phyloP scores from a whole-genome alignment of 2,888 invertebrate genomes.

The Ormia ochracea region DNA sequence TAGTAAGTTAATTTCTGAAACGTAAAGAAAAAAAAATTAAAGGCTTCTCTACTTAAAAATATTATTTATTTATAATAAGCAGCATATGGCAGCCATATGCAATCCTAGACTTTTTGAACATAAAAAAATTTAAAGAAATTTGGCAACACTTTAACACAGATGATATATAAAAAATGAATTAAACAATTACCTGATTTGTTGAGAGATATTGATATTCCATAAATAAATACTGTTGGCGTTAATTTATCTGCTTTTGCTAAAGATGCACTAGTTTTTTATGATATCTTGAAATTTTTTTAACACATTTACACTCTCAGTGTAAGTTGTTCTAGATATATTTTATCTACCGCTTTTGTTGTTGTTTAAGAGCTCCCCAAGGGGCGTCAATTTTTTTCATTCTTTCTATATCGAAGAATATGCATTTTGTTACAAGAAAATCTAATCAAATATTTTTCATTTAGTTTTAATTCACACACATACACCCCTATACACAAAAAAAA shows the following conservation, averaged over 20 bases:
- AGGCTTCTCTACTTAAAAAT: no score
- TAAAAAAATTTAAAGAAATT: no score
- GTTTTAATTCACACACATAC: background rate
- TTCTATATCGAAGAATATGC: conserved; percentile 2
- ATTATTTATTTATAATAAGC: no score
- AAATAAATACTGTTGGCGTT: background rate
- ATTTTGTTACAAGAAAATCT: conserved; percentile 25
- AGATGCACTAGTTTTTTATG: conserved; percentile 19
- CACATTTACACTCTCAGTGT: conserved; percentile 23
- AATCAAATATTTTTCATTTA: conserved; percentile 12
- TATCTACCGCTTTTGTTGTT: conserved; percentile 21
- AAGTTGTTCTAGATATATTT: conserved; percentile 6
- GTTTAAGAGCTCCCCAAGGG: conserved; percentile 50
- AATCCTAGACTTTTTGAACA: no score
- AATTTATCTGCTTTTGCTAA: background rate
- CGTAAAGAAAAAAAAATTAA: no score
- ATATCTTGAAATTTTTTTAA: background rate
- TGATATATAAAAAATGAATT: background rate
- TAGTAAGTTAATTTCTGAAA: no score
- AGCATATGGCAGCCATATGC: no score
- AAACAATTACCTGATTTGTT: conserved; percentile 36
- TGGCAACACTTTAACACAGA: conserved; percentile 42
- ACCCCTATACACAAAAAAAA: no score
- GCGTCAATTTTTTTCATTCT: conserved; percentile 32
- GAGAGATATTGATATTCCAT: conserved; percentile 27